A percentile compares a stretch with the other conserved stretches of the same genome.
Evolutionary conservation across 1,140 invertebrate species (phyloP).

Genomic region (Lordiphosa collinella): DNA sequence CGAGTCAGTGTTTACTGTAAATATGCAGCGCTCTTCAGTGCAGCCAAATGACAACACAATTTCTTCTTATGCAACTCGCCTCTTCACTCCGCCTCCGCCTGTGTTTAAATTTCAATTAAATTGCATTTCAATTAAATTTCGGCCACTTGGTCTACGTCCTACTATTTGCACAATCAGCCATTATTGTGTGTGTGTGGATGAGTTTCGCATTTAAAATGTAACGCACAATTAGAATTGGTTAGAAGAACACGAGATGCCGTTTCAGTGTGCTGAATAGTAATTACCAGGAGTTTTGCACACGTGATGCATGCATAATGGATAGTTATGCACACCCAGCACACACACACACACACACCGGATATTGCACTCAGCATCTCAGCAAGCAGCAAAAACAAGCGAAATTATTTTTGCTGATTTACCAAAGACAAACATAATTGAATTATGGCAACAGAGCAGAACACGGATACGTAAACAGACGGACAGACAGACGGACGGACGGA

Average conservation of each 20-base stretch:
- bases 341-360: slow-evolving; percentile 4
- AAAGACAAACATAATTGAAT: slow-evolving; percentile 77
- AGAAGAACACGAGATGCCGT: neutral
- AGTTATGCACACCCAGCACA: slow-evolving; percentile 22
- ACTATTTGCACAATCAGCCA: slow-evolving; percentile 36
- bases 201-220: slow-evolving; percentile 43
- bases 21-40: slow-evolving; percentile 5
- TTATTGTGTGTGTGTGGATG: slow-evolving; percentile 22
- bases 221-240: slow-evolving; percentile 36
- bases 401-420: slow-evolving; percentile 71
- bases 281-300: slow-evolving; percentile 30
- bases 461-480: slow-evolving; percentile 17
- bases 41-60: slow-evolving; percentile 56
- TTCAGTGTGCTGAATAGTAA: slow-evolving; percentile 17
- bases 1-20: slow-evolving; percentile 61
- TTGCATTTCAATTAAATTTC: slow-evolving; percentile 68
- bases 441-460: slow-evolving; percentile 49
- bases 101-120: slow-evolving; percentile 58
- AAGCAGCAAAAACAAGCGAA: slow-evolving; percentile 54
- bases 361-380: slow-evolving; percentile 30
- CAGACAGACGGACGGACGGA: no score
- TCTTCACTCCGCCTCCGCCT: no score
- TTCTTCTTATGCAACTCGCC: slow-evolving; percentile 56
- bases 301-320: slow-evolving; percentile 48
- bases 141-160: slow-evolving; percentile 21